These are phyloP conservation scores for Eumaeus atala DNA, from an alignment of 1,140 invertebrate species.

Conservation along the genomic window DNA sequence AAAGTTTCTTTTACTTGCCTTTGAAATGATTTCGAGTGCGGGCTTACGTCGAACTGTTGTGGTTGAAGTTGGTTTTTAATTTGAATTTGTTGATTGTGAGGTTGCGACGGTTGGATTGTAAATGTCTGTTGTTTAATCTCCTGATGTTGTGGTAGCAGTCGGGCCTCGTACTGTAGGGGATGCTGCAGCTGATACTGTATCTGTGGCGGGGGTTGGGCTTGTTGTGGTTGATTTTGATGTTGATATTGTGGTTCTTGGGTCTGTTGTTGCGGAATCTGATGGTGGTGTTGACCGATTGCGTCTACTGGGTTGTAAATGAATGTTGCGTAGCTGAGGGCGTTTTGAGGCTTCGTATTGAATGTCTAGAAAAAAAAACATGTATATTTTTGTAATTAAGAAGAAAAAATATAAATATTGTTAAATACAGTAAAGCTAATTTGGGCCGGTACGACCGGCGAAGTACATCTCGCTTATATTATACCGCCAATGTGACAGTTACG, in stretches of 20 bases:
- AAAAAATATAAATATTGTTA: no score
- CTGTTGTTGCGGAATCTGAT: conserved; percentile 15
- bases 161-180: conserved; percentile 14
- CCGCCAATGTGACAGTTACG: no score
- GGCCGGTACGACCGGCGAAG: no score
- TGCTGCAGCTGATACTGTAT: conserved; percentile 29
- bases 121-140: no score
- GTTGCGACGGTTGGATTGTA: conserved; percentile 15
- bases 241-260: conserved; percentile 12
- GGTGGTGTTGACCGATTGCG: conserved; percentile 12
- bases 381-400: no score
- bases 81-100: conserved; percentile 18
- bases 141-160: conserved; percentile 22
- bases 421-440: no score
- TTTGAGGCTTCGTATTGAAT: conserved; percentile 35
- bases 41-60: conserved; percentile 15
- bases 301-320: conserved; percentile 33
- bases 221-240: conserved; percentile 17
- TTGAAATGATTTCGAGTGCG: conserved; percentile 1
- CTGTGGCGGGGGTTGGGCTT: conserved; percentile 18
- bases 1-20: not conserved
- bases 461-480: no score
- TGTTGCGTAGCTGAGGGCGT: conserved; percentile 44
- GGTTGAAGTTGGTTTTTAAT: conserved; percentile 14
- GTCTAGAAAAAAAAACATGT: conserved; percentile 29